Evolutionary conservation across 2,113 vertebrate species (phyloP).

Genomic region (Ailurus styani): DNA sequence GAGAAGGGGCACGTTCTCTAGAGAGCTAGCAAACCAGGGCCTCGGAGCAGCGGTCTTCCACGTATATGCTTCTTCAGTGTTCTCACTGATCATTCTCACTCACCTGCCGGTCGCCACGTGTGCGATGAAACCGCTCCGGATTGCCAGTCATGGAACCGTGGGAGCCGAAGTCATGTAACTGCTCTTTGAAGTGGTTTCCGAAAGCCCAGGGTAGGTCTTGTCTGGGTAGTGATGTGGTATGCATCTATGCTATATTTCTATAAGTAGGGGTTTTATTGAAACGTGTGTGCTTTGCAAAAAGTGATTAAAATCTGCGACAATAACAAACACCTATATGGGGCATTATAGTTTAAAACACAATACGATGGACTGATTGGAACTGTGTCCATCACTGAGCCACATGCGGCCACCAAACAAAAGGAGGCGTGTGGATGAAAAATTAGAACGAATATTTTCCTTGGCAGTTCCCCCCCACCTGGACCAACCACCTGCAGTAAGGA

Average conservation of each 20-base stretch:
- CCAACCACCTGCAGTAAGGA: neutral
- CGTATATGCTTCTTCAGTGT: neutral
- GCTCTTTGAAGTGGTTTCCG: neutral
- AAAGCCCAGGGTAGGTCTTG: neutral
- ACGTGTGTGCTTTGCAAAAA: neutral
- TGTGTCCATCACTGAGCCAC: neutral
- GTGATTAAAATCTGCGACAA: neutral
- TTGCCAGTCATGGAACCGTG: neutral
- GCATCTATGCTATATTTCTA: neutral
- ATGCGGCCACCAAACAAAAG: neutral
- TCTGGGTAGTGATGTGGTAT: neutral
- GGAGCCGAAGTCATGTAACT: neutral
- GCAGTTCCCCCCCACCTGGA: accelerated
- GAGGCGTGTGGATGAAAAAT: neutral
- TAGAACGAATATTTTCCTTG: neutral
- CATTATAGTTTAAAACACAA: neutral
- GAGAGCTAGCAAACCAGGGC: neutral
- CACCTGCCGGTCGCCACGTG: neutral
- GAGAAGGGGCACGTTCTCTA: neutral
- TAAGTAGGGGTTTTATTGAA: neutral
- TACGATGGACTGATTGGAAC: neutral
- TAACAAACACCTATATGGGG: neutral
- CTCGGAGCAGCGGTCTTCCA: neutral
- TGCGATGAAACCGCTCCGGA: neutral
- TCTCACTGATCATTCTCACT: neutral